phyloP scores from a whole-genome alignment of 2,113 vertebrate genomes.

The Crotalus horridus region DNA sequence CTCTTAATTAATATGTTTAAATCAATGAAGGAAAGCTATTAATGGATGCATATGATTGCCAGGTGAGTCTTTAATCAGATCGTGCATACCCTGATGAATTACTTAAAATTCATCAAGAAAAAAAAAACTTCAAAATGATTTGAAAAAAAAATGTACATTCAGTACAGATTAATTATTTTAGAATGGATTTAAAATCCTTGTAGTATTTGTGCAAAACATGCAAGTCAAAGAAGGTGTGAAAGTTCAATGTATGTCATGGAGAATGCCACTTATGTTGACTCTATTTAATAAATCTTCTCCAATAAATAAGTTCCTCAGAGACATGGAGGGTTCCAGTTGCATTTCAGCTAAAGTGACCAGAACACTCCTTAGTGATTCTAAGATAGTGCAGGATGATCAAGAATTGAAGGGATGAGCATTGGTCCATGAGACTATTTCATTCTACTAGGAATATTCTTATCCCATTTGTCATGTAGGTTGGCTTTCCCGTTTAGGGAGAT shows the following conservation, averaged over 20 bases:
- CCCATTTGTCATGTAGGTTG: neutral
- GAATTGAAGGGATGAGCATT: neutral
- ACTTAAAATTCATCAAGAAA: conserved; percentile 20
- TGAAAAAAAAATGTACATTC: conserved; percentile 16
- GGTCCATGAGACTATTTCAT: neutral
- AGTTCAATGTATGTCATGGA: neutral
- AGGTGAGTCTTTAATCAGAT: conserved; percentile 40
- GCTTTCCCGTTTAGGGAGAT: neutral
- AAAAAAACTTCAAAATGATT: conserved; percentile 29
- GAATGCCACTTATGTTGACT: neutral
- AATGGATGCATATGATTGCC: conserved; percentile 46
- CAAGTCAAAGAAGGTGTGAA: neutral
- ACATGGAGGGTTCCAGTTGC: neutral
- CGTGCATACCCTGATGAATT: neutral
- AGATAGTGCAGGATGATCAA: neutral
- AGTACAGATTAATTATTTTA: neutral
- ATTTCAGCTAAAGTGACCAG: neutral
- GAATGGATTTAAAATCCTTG: neutral
- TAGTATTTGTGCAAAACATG: neutral
- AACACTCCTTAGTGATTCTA: neutral
- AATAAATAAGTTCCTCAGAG: neutral
- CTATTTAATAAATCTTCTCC: neutral
- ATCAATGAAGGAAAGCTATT: conserved; percentile 41
- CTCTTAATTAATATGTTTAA: conserved; percentile 66
- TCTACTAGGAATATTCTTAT: neutral